phyloP scores from a whole-genome alignment of 2,888 invertebrate genomes.

The Amiota minor region DNA sequence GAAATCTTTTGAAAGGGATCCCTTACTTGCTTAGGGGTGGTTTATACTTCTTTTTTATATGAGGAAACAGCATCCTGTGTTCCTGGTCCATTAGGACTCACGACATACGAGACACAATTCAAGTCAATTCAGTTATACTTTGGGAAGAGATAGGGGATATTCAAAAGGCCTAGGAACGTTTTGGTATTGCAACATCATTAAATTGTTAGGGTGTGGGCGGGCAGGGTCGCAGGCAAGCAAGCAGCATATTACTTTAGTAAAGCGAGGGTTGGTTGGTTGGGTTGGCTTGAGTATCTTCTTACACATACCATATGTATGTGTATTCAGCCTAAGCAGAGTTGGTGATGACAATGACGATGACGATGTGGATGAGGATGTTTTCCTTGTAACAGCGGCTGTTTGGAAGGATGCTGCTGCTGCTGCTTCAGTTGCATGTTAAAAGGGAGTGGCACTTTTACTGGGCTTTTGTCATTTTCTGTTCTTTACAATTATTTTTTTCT shows the following conservation, averaged over 20 bases:
- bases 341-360: slow-evolving; percentile 7
- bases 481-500: too few species aligned
- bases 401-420: slow-evolving; percentile 7
- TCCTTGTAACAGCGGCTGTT: too few species aligned
- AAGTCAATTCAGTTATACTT: background rate
- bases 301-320: background rate
- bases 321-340: background rate
- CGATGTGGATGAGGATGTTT: too few species aligned
- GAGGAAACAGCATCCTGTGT: background rate
- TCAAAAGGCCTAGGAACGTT: slow-evolving; percentile 23
- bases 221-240: background rate
- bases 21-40: background rate
- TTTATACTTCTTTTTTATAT: background rate
- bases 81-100: too few species aligned
- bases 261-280: background rate
- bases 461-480: background rate
- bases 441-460: slow-evolving; percentile 40
- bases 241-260: too few species aligned
- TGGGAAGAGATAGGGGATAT: background rate
- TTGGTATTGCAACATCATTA: slow-evolving; percentile 26
- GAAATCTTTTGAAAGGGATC: background rate
- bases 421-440: slow-evolving; percentile 35
- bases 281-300: too few species aligned
- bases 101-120: too few species aligned
- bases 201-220: background rate